Conservation (phyloP, 2,797 vertebrate genomes). For the Melanotaenia maccullochi region DNA sequence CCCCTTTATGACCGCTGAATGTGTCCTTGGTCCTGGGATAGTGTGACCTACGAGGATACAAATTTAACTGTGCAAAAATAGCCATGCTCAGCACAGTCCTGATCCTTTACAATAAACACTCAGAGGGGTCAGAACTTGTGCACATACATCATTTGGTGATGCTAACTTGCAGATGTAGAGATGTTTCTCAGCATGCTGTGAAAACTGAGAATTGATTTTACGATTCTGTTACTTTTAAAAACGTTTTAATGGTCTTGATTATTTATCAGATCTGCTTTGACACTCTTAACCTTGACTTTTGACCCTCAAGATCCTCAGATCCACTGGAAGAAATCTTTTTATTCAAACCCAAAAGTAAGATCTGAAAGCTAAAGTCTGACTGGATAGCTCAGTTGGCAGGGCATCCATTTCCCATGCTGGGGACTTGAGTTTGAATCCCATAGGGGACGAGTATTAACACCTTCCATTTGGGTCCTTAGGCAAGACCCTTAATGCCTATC, state of each 20-base stretch:
- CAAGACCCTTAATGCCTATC: too few species aligned
- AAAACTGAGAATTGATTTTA: background rate
- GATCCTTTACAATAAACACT: slow-evolving; percentile 56
- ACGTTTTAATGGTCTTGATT: background rate
- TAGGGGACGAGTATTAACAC: too few species aligned
- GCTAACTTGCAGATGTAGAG: slow-evolving; percentile 3
- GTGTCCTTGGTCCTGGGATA: slow-evolving; percentile 61
- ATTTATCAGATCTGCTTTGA: background rate
- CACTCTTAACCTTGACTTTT: background rate
- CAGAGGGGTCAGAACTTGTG: slow-evolving; percentile 5
- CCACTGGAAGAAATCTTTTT: background rate
- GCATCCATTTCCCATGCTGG: too few species aligned
- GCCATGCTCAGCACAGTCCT: slow-evolving; percentile 54
- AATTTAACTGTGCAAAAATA: slow-evolving; percentile 53
- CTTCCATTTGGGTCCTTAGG: too few species aligned
- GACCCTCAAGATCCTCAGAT: background rate
- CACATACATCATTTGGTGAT: background rate
- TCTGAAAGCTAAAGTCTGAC: too few species aligned
- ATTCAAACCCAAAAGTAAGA: background rate
- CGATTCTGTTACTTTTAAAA: background rate
- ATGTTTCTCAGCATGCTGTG: background rate
- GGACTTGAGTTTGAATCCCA: too few species aligned
- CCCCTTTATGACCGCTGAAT: slow-evolving; percentile 65
- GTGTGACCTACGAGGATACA: slow-evolving; percentile 66
- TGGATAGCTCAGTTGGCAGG: too few species aligned